Percentiles rank a stretch among this genome's conserved stretches.
These are phyloP conservation scores for Diploscapter pachys DNA, from an alignment of 1,140 invertebrate species.

Conservation along the genomic window DNA sequence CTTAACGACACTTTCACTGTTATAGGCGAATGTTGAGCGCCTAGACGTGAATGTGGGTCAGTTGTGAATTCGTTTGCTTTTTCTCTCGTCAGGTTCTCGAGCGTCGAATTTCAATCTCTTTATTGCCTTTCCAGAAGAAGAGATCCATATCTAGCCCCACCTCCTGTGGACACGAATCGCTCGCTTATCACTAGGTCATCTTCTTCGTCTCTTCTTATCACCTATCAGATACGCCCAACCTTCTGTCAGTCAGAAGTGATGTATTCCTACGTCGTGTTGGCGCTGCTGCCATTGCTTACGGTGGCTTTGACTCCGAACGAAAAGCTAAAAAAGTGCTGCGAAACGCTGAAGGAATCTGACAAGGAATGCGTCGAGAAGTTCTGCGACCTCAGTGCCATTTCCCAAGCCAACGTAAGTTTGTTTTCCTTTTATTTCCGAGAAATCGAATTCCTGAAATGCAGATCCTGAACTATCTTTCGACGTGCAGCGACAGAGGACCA, in stretches of 20 bases:
- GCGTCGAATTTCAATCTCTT: slow-evolving; percentile 14
- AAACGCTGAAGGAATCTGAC: slow-evolving; percentile 49
- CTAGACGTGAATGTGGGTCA: too few relatives aligned
- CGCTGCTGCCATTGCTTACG: slow-evolving; percentile 12
- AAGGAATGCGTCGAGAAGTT: slow-evolving; percentile 54
- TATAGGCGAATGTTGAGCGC: too few relatives aligned
- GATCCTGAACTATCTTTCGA: slow-evolving; percentile 56
- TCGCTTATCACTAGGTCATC: background rate
- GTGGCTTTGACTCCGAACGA: slow-evolving; percentile 45
- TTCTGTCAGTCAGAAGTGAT: slow-evolving; percentile 4
- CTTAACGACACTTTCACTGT: too few relatives aligned
- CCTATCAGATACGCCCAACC: background rate
- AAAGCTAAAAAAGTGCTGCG: slow-evolving; percentile 56
- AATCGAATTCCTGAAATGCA: slow-evolving; percentile 26
- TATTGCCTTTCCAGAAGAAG: slow-evolving; percentile 10
- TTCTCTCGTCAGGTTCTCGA: background rate
- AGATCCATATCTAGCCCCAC: background rate
- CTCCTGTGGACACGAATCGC: background rate
- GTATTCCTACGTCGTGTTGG: slow-evolving; percentile 10
- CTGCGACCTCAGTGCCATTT: slow-evolving; percentile 59
- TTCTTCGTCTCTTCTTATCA: slow-evolving; percentile 1
- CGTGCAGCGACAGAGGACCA: slow-evolving; percentile 50
- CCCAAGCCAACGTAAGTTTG: slow-evolving; percentile 54
- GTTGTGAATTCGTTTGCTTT: too few relatives aligned
- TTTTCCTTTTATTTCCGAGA: background rate